A percentile compares a stretch with the other conserved stretches of the same genome.
These are phyloP conservation scores for Tokudaia tokunoshimensis DNA, from an alignment of 2,797 vertebrate genomes.

Conservation along the genomic window DNA sequence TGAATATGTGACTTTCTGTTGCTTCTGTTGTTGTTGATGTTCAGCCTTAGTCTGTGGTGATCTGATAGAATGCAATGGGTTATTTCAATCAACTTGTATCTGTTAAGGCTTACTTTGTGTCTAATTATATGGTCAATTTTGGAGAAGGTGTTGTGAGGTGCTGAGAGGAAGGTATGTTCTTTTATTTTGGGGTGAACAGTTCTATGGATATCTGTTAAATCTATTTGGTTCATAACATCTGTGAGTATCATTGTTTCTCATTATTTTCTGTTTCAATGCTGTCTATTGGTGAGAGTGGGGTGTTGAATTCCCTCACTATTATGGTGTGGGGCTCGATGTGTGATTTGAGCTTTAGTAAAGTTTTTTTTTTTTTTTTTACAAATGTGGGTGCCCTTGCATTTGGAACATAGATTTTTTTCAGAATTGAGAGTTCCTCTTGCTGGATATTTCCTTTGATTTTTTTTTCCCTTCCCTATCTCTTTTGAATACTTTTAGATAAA, in stretches of 20 bases:
- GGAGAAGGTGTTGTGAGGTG: background rate
- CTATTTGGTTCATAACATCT: no score
- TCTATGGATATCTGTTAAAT: background rate
- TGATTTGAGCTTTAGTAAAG: background rate
- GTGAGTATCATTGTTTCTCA: background rate
- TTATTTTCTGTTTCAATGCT: background rate
- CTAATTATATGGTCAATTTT: background rate
- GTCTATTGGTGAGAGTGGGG: background rate
- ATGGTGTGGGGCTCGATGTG: background rate
- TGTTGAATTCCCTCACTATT: background rate
- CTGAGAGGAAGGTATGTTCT: background rate
- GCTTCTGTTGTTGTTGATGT: background rate
- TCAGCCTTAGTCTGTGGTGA: background rate
- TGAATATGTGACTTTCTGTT: background rate
- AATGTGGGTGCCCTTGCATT: no score
- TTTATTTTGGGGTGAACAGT: background rate
- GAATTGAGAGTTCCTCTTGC: no score
- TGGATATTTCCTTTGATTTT: no score
- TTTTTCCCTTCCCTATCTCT: background rate
- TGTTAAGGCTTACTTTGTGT: background rate
- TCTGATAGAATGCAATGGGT: background rate
- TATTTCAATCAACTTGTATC: background rate
- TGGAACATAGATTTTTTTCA: no score
- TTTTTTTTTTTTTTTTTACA: no score
- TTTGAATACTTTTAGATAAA: background rate